Evolutionary conservation across 2,797 vertebrate species (phyloP).

Genomic region (Antennarius maculatus): DNA sequence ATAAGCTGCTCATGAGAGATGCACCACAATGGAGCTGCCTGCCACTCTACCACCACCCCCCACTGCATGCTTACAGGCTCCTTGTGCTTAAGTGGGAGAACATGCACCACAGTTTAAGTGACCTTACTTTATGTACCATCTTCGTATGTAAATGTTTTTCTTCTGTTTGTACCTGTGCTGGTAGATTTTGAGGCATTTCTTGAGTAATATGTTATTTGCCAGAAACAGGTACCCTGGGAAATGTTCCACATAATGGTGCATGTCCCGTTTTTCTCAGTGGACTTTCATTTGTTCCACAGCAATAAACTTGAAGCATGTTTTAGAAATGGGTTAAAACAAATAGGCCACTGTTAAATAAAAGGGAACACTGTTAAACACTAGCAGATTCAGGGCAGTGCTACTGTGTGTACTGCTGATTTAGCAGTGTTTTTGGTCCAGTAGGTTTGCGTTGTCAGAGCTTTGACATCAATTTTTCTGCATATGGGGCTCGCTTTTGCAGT

Average conservation of each 20-base stretch:
- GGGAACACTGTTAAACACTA: background rate
- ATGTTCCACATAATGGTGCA: slow-evolving; percentile 35
- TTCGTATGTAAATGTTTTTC: background rate
- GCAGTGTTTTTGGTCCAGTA: slow-evolving; percentile 24
- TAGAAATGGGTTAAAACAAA: slow-evolving; percentile 41
- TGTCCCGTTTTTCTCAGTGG: slow-evolving; percentile 24
- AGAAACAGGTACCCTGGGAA: slow-evolving; percentile 26
- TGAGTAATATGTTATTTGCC: slow-evolving; percentile 26
- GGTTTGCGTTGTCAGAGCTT: slow-evolving; percentile 35
- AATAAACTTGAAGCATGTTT: slow-evolving; percentile 32
- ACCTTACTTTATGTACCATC: background rate
- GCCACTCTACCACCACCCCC: no score
- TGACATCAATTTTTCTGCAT: slow-evolving; percentile 5
- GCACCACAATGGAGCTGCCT: no score
- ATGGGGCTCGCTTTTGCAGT: slow-evolving; percentile 6
- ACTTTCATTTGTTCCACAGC: slow-evolving; percentile 14
- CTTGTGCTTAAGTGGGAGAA: no score
- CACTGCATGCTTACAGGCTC: no score
- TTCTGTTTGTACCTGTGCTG: slow-evolving; percentile 14
- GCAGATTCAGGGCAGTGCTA: background rate
- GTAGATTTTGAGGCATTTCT: slow-evolving; percentile 4
- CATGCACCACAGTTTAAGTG: background rate
- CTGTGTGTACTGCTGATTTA: slow-evolving; percentile 37
- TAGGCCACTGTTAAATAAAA: slow-evolving; percentile 24
- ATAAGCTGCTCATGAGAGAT: no score